Evolutionary conservation across 64 coral and sea anemone genomes (phyloP), one percentile per base, ranked within the genome.

Genomic region (Exaiptasia diaphana): DNA sequence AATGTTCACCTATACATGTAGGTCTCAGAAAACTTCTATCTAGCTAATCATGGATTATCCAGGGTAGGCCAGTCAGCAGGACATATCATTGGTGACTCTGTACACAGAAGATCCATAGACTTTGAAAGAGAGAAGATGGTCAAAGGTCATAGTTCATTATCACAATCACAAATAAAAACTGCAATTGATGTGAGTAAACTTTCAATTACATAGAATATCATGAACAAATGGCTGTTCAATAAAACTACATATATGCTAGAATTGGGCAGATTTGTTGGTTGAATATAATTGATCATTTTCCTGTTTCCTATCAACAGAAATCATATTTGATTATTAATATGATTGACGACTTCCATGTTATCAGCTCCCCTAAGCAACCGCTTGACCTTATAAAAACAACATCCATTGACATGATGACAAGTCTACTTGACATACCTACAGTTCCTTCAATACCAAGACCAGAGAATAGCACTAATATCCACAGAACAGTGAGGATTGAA

Each of bases 331-430:
- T 85, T 52, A 58, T 85, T 5, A 40, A 85, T 53, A 41, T 85
- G 7, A 59, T 85, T 13, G 81, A 74, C 73, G 81, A 85, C 39
- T 85, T 85, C 27, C 82, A 85, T 53, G 26, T 39, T 23, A 83
- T 83, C 2, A 52, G 71, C 18, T 70, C 80, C 0, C 37, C 71
- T 7, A 33, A 53, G 7, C 24, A 60, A 27, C 68, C 82, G 42
- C 56, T 53, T 43, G 27, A 20, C 22, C 49, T 52, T 15, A 8
- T 74, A 27, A 85, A 85, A 32, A 21, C 70, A 5, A 22, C 38
- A 38, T 48, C 83, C 34, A 76, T 38, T 38, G 48, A 76, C 12
- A 75, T 85, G 82, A 53, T 64, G 41, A 74, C 68, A 41, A 62
- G 54, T 26, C 3, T 85, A 24, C 17, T 85, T 23, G 82, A 85